Conservation (phyloP, 2,113 vertebrate genomes). For the Grammomys dolichurus region DNA sequence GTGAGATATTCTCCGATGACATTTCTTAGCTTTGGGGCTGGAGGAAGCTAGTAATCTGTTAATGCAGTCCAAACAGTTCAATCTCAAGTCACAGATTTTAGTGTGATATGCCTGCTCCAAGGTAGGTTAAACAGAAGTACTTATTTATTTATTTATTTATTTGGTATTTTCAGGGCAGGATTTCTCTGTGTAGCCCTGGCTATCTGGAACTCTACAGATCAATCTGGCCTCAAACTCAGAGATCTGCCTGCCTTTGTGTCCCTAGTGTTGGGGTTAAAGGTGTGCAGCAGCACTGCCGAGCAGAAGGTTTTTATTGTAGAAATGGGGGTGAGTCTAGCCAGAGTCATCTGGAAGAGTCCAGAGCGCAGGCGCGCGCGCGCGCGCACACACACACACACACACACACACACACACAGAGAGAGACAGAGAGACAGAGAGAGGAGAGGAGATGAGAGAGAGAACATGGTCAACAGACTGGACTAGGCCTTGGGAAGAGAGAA, state of each 20-base stretch:
- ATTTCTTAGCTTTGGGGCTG: background rate
- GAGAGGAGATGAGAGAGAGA: background rate
- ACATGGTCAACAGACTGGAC: background rate
- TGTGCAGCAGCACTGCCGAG: background rate
- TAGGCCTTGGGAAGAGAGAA: background rate
- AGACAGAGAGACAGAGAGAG: background rate
- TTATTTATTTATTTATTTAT: background rate
- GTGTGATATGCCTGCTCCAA: background rate
- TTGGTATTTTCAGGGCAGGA: background rate
- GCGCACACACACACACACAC: too few species aligned
- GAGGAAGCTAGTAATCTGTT: background rate
- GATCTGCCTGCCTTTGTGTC: background rate
- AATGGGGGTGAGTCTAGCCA: background rate
- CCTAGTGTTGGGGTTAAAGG: background rate
- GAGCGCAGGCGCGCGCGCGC: background rate
- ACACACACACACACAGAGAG: background rate
- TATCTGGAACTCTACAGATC: background rate
- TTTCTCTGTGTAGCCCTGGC: background rate
- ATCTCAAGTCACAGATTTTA: background rate
- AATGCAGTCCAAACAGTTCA: background rate
- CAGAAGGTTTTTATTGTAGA: background rate
- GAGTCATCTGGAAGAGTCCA: background rate
- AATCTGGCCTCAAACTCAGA: background rate
- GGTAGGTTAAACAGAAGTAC: background rate
- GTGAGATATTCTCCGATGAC: background rate